These are phyloP conservation scores for Stenoptilia bipunctidactyla DNA, from an alignment of 2,888 invertebrate species.

Conservation along the genomic window DNA sequence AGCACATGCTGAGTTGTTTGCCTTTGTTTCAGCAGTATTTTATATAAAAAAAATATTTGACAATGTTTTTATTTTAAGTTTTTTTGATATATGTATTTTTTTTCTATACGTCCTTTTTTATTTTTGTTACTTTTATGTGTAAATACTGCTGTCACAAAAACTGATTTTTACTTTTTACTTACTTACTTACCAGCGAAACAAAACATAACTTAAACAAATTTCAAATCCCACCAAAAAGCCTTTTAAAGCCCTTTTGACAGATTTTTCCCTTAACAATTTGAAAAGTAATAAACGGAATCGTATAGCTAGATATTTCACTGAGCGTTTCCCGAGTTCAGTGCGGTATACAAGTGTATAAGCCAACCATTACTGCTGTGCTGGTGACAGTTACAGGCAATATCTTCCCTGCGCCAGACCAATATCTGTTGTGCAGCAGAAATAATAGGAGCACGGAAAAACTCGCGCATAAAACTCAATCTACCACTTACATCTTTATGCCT, in stretches of 20 bases:
- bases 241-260: slow-evolving; percentile 5
- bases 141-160: no score
- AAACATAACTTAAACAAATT: no score
- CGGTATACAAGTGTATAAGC: slow-evolving; percentile 45
- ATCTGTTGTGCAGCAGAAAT: slow-evolving; percentile 37
- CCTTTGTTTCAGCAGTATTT: no score
- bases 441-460: slow-evolving; percentile 31
- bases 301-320: background rate
- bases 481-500: slow-evolving; percentile 17
- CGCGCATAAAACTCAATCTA: slow-evolving; percentile 14
- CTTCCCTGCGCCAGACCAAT: slow-evolving; percentile 50
- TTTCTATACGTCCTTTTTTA: no score
- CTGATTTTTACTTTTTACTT: no score
- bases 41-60: no score
- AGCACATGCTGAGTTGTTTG: no score
- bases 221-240: slow-evolving; percentile 16
- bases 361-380: slow-evolving; percentile 39
- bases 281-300: background rate
- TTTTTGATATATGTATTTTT: no score
- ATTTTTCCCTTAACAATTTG: slow-evolving; percentile 3
- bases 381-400: slow-evolving; percentile 62
- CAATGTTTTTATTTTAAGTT: no score
- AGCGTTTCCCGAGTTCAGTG: slow-evolving; percentile 8
- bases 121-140: no score
- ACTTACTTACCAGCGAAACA: no score